phyloP scores from a whole-genome alignment of 2,888 invertebrate species.

The Archips crataeganus region DNA sequence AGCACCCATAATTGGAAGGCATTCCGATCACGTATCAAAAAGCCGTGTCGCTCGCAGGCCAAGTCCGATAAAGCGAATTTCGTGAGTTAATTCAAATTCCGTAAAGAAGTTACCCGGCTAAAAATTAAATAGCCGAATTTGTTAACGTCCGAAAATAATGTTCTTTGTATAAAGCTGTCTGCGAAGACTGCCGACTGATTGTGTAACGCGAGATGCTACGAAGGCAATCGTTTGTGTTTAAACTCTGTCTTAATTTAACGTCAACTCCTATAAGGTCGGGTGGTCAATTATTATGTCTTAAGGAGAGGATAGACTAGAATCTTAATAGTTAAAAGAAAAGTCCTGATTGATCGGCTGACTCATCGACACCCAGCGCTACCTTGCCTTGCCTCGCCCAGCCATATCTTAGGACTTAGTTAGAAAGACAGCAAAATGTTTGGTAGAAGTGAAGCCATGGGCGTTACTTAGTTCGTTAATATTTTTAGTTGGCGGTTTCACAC shows the following conservation, averaged over 20 bases:
- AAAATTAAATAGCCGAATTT: slow-evolving; percentile 44
- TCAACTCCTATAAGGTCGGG: too few species aligned
- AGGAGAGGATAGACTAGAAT: too few species aligned
- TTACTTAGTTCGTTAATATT: too few species aligned
- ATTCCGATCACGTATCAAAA: slow-evolving; percentile 79
- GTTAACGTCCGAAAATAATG: slow-evolving; percentile 28
- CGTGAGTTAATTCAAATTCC: slow-evolving; percentile 69
- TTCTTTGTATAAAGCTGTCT: slow-evolving; percentile 11
- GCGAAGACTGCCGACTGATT: not conserved
- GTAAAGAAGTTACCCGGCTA: slow-evolving; percentile 58
- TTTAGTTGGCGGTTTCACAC: too few species aligned
- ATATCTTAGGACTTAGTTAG: too few species aligned
- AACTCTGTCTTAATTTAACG: not conserved
- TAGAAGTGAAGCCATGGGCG: too few species aligned
- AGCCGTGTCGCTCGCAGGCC: slow-evolving; percentile 72
- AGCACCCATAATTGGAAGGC: slow-evolving; percentile 66
- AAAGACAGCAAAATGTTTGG: too few species aligned
- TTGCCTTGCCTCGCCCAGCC: too few species aligned
- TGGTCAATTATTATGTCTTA: too few species aligned
- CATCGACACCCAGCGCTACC: too few species aligned
- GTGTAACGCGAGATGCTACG: not conserved
- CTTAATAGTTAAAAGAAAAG: too few species aligned
- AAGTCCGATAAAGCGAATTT: slow-evolving; percentile 70
- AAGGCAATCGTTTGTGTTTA: not conserved
- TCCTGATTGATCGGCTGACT: too few species aligned